Evolutionary conservation across 2,113 vertebrate species (phyloP), one percentile per base, ranked within the genome.

Genomic region (Zosterops japonicus): DNA sequence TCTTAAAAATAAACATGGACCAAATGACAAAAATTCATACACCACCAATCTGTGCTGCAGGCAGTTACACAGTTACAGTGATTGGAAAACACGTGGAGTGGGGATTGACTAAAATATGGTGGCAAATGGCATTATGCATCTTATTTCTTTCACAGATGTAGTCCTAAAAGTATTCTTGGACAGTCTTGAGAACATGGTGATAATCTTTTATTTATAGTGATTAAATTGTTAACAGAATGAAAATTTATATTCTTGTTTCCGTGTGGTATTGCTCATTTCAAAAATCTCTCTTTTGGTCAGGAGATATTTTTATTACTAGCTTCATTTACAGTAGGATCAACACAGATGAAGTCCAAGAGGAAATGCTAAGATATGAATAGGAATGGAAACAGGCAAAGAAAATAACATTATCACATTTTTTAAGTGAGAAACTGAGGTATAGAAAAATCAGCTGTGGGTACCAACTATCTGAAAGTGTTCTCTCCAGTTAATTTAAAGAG

Each of bases 1-100:
- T 90, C 50, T 86, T 64, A 85, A 72, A 89, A 94, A 87, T 74
- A 94, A 97, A 83, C 56, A 78, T 20, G 53, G 71, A 57, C 22
- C 23, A 89, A 94, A 57, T 44, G 49, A 95, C 47, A 83, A 78
- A 95, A 96, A 89, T 6, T 78, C 67, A 39, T 65, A 61, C 4
- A 44, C 55, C 69, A 41, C 47, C 79, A 89, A 81, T 60, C 39
- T 80, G 57, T 61, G 80, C n/a, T 83, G 39, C 42, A 83, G 10
- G 11, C 19, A 42, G 55, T 31, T 55, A 41, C 29, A 41, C 24
- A 83, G n/a, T 47, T 27, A 31, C 17, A 47, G 14, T 70, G 33
- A 86, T 17, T 75, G 44, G 49, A 87, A 96, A 93, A 49, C 41
- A 67, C 11, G 7, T 8, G 69, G 22, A 90, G 24, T 6, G 63